Percentiles rank a stretch among this genome's conserved stretches.
These are phyloP conservation scores for Volucella bombylans DNA, from an alignment of 2,888 invertebrate genomes.

Conservation along the genomic window DNA sequence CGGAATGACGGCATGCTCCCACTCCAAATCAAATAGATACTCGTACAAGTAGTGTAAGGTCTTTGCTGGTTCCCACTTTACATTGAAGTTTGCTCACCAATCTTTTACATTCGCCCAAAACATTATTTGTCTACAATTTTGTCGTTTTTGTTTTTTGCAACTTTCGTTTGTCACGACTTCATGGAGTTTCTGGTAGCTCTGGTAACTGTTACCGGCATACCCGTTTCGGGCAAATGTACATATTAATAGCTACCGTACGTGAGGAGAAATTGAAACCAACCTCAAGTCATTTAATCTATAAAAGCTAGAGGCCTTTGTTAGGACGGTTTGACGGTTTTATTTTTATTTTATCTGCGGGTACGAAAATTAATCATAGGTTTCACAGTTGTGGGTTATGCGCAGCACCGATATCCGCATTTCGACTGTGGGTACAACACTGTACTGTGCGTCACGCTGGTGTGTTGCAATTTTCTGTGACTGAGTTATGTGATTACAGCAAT, in stretches of 20 bases:
- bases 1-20: too few species aligned
- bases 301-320: neutral
- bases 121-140: constrained; percentile 10
- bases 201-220: constrained; percentile 40
- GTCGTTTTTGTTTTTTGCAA: constrained; percentile 27
- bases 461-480: constrained; percentile 55
- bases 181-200: neutral
- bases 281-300: neutral
- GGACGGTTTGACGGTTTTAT: too few species aligned
- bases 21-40: too few species aligned
- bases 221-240: neutral
- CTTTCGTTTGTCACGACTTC: constrained; percentile 68
- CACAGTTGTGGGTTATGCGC: constrained; percentile 34
- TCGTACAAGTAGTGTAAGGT: too few species aligned
- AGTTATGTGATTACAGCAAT: constrained; percentile 32
- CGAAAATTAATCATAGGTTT: constrained; percentile 47
- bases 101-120: neutral
- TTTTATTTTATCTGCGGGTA: constrained; percentile 6
- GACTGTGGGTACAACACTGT: constrained; percentile 10
- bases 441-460: constrained; percentile 48
- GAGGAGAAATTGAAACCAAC: constrained; percentile 19
- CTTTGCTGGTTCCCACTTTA: neutral
- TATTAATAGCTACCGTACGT: constrained; percentile 12
- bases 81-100: neutral
- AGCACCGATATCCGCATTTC: constrained; percentile 43